phyloP scores from a whole-genome alignment of 1,140 invertebrate species.

The Calycopis cecrops region DNA sequence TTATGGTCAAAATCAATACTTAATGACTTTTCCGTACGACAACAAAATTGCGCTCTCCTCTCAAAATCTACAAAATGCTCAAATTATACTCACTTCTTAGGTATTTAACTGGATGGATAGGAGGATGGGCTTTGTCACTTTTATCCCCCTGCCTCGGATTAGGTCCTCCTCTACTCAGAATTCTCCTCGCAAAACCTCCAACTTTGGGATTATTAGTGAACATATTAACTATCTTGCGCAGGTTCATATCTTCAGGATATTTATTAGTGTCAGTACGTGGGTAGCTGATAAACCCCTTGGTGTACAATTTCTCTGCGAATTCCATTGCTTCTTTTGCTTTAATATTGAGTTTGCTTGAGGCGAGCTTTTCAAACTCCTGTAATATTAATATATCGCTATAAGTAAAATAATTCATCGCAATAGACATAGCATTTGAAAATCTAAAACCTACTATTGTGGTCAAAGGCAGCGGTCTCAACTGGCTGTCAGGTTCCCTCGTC shows the following conservation, averaged over 20 bases:
- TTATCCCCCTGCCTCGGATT: conserved; percentile 96
- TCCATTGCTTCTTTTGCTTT: conserved; percentile 97
- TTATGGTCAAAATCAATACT: too few species aligned
- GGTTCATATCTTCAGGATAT: conserved; percentile 92
- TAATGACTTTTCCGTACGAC: too few species aligned
- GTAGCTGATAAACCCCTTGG: conserved; percentile 94
- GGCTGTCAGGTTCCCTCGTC: conserved; percentile 92
- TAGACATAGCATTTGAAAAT: background rate
- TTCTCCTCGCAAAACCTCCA: conserved; percentile 89
- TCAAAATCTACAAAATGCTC: too few species aligned
- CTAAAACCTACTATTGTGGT: conserved; percentile 91
- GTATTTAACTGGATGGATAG: conserved; percentile 98
- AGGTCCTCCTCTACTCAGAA: conserved; percentile 86
- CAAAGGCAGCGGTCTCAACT: conserved; percentile 96
- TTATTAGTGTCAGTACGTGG: conserved; percentile 98
- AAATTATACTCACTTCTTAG: conserved; percentile 69
- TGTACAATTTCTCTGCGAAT: conserved; percentile 95
- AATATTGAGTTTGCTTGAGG: conserved; percentile 92
- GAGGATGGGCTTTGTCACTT: conserved; percentile 98
- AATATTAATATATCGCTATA: conserved; percentile 14
- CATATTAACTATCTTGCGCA: conserved; percentile 83
- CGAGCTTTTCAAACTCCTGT: conserved; percentile 95
- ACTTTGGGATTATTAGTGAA: conserved; percentile 85
- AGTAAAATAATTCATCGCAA: background rate
- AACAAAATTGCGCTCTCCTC: too few species aligned